phyloP scores from a whole-genome alignment of 2,113 vertebrate genomes.

The Apaloderma vittatum region DNA sequence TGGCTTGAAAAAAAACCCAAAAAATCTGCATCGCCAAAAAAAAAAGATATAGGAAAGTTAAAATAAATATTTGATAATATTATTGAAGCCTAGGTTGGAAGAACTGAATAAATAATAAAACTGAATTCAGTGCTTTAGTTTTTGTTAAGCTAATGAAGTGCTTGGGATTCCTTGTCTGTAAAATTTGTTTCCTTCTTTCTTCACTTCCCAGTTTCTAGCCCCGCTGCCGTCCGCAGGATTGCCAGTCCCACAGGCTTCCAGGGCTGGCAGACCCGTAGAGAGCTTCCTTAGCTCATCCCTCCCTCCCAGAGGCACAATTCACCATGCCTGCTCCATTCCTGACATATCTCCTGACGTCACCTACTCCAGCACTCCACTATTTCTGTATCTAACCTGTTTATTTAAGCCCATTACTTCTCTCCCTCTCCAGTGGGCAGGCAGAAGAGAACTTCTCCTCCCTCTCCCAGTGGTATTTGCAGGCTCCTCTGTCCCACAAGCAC shows the following conservation, averaged over 20 bases:
- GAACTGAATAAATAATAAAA: background rate
- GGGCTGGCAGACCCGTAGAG: background rate
- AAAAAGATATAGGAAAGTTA: background rate
- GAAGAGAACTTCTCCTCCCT: background rate
- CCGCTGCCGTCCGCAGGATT: background rate
- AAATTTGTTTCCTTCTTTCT: background rate
- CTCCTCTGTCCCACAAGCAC: background rate
- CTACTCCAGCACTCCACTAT: background rate
- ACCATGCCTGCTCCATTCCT: background rate
- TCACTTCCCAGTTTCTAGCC: background rate
- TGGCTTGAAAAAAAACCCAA: background rate
- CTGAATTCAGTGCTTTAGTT: background rate
- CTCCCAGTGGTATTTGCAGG: background rate
- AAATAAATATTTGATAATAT: background rate
- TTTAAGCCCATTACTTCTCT: background rate
- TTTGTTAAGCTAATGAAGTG: background rate
- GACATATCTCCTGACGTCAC: fast-evolving
- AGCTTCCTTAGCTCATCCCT: background rate
- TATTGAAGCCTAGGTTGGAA: background rate
- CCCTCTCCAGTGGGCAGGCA: fast-evolving
- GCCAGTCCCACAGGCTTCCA: background rate
- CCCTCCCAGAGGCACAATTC: background rate
- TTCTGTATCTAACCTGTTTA: background rate
- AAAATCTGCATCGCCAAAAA: background rate
- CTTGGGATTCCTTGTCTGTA: background rate